Evolutionary conservation across 2,113 vertebrate genomes (phyloP), one percentile per base, ranked within the genome.

Genomic region (Apteryx mantelli): DNA sequence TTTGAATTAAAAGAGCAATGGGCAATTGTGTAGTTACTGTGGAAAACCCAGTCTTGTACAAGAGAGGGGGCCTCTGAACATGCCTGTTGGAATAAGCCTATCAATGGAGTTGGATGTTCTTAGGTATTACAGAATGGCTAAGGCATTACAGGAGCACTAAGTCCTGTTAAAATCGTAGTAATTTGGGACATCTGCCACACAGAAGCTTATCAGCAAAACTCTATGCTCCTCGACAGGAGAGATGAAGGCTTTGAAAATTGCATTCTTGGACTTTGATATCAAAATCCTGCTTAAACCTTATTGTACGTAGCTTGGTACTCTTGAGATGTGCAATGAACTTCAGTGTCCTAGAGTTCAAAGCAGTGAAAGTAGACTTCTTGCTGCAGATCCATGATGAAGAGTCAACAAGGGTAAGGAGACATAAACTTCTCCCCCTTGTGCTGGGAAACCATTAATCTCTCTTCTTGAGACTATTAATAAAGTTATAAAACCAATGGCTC

Each of bases 391-490:
- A 11, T 94, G 78, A 96, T 92, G 93, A 91, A 91, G 21, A 73
- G 46, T 75, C 65, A 82, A 19, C 56, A 38, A 69, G 66, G 50
- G 46, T 34, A 87, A 76, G 53, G 61, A 94, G 65, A 66, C 82
- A 94, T 89, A 94, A 94, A 91, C 93, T 91, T 81, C 94, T 95
- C 86, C 83, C 58, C 38, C 36, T 95, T 97, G 86, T 93, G 78
- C 89, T 85, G 93, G 68, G 75, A 91, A 89, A 66, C 40, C 18
- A 30, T 97, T 95, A 83, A 89, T 96, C 93, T 95, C 53, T 96
- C 94, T 84, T 94, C 75, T 70, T 69, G 53, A 92, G 66, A 44
- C 82, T 88, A 55, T 95, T 95, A 92, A 94, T 89, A 89, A 32
- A 85, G 87, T 82, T 84, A 75, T 95, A 91, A 96, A 95, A 11